Conservation (phyloP, 2,888 invertebrate genomes). For the Tipula lateralis region DNA sequence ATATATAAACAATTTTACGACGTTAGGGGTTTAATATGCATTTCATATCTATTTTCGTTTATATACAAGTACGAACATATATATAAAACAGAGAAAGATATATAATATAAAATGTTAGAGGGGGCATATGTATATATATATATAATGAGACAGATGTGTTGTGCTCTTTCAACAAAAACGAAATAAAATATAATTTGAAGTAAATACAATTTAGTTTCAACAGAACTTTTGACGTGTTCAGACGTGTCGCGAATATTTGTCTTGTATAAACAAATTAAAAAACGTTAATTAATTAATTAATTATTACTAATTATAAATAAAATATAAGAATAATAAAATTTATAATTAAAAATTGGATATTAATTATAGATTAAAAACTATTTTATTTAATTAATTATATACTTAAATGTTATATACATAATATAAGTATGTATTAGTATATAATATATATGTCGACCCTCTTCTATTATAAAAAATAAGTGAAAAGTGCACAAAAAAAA, state of each 20-base stretch:
- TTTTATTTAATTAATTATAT: not conserved
- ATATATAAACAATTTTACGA: not conserved
- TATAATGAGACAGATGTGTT: not conserved
- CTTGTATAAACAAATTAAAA: not conserved
- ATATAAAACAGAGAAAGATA: conserved; percentile 4
- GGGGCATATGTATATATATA: not conserved
- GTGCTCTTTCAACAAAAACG: not conserved
- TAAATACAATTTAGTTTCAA: conserved; percentile 9
- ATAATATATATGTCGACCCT: not conserved
- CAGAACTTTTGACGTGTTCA: not conserved
- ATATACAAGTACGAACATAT: not conserved
- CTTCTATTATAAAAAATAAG: not conserved
- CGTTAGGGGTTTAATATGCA: conserved; percentile 5
- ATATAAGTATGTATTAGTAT: not conserved
- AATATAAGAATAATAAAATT: not conserved
- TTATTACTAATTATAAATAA: not conserved
- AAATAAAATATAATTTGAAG: not conserved
- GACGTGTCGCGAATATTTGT: not conserved
- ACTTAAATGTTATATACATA: not conserved
- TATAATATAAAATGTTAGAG: not conserved
- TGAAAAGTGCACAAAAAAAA: conserved; percentile 20
- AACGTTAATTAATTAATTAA: not conserved
- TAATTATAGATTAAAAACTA: not conserved
- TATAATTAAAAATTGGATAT: conserved; percentile 11
- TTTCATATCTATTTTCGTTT: conserved; percentile 9